A percentile compares a stretch with the other conserved stretches of the same genome.
Evolutionary conservation across 1,140 invertebrate species (phyloP).

Genomic region (Portunus trituberculatus): DNA sequence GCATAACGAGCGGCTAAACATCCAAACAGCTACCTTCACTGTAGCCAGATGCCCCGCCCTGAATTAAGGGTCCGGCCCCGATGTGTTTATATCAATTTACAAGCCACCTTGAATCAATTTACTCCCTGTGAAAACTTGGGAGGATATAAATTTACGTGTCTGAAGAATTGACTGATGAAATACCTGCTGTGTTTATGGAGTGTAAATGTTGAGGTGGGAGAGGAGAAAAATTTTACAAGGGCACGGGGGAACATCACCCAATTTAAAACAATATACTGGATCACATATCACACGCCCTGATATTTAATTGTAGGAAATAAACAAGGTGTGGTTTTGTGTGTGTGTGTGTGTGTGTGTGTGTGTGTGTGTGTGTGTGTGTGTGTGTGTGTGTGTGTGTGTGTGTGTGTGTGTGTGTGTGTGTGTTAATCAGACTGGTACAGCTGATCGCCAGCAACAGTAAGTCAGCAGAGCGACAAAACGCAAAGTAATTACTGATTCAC

Average conservation of each 20-base stretch:
- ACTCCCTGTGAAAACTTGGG: constrained; percentile 53
- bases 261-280: background rate
- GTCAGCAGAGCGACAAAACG: constrained; percentile 6
- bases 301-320: constrained; percentile 9
- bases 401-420: constrained; percentile 23
- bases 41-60: constrained; percentile 49
- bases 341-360: constrained; percentile 55
- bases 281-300: background rate
- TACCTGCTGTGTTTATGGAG: constrained; percentile 36
- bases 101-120: constrained; percentile 68
- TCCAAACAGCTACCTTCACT: constrained; percentile 68
- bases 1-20: constrained; percentile 61
- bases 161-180: constrained; percentile 53
- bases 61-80: constrained; percentile 32
- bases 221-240: background rate
- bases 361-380: constrained; percentile 59
- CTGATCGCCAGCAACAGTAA: background rate
- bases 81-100: constrained; percentile 72
- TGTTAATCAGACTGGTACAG: background rate
- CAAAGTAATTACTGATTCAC: constrained; percentile 49
- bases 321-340: constrained; percentile 17
- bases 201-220: constrained; percentile 46
- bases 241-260: background rate
- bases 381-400: constrained; percentile 53
- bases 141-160: constrained; percentile 64